phyloP scores from a whole-genome alignment of 2,888 invertebrate species.

The Monopis laevigella region DNA sequence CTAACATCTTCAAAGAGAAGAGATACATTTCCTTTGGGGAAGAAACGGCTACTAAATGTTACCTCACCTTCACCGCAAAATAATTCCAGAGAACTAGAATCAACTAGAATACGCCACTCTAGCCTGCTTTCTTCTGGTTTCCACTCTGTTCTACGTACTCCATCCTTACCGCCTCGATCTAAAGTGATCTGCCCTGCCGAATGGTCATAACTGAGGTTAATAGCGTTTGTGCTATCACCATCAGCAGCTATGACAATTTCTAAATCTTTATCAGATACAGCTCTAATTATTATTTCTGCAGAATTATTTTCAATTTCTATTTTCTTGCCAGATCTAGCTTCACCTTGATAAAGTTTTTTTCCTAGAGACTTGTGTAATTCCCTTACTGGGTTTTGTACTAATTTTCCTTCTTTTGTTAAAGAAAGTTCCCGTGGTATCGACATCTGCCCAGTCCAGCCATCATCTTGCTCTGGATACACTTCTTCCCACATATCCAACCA shows the following conservation, averaged over 20 bases:
- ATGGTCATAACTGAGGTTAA: constrained; percentile 31
- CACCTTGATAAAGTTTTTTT: constrained; percentile 24
- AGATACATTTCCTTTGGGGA: constrained; percentile 26
- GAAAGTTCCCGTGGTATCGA: constrained; percentile 40
- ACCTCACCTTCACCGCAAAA: constrained; percentile 40
- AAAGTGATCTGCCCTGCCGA: constrained; percentile 29
- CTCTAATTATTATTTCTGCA: constrained; percentile 32
- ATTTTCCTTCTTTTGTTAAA: constrained; percentile 26
- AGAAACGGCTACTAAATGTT: constrained; percentile 41
- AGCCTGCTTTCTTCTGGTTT: constrained; percentile 26
- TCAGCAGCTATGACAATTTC: constrained; percentile 30
- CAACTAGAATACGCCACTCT: constrained; percentile 31
- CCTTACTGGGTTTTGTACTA: constrained; percentile 36
- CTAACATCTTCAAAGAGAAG: constrained; percentile 24
- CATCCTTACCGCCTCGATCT: constrained; percentile 41
- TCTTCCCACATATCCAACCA: constrained; percentile 58
- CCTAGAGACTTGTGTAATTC: constrained; percentile 26
- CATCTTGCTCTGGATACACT: constrained; percentile 37
- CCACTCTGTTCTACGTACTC: constrained; percentile 37
- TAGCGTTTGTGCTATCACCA: constrained; percentile 20
- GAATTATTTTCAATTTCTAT: constrained; percentile 29
- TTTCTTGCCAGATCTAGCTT: constrained; percentile 19
- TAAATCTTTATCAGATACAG: constrained; percentile 24
- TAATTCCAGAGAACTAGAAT: constrained; percentile 42
- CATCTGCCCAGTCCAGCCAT: constrained; percentile 50